These are phyloP conservation scores for Nesogale talazaci DNA, from an alignment of 2,113 vertebrate genomes.

Conservation along the genomic window DNA sequence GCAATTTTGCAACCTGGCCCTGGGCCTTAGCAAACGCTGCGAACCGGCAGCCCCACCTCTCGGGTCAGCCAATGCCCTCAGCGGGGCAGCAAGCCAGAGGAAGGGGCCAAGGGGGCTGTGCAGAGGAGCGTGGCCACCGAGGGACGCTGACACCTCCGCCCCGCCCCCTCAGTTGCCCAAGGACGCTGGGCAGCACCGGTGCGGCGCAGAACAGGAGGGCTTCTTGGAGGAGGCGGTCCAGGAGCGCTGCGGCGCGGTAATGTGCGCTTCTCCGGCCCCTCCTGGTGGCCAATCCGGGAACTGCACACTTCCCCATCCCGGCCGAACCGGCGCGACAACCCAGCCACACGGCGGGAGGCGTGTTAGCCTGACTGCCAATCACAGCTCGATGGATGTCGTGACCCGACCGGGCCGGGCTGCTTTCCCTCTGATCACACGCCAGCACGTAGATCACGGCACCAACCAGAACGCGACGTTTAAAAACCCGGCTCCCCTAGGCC, in stretches of 20 bases:
- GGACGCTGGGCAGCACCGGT: background rate
- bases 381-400: background rate
- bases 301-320: background rate
- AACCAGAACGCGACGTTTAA: background rate
- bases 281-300: constrained; percentile 43
- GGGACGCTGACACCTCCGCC: background rate
- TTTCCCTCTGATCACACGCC: background rate
- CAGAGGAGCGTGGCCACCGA: constrained; percentile 63
- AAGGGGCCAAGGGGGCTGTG: constrained; percentile 55
- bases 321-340: background rate
- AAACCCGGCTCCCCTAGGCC: background rate
- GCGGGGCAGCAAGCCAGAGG: constrained; percentile 56
- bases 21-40: constrained; percentile 34
- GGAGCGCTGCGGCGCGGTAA: accelerated
- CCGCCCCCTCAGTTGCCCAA: background rate
- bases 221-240: accelerated
- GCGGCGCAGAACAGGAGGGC: accelerated
- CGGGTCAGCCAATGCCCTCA: constrained; percentile 51
- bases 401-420: too few species aligned
- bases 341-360: background rate
- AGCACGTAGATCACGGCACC: background rate
- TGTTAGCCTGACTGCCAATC: background rate
- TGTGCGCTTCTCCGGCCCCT: constrained; percentile 49
- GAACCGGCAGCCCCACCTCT: constrained; percentile 56
- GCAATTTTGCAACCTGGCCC: constrained; percentile 51